phyloP scores from a whole-genome alignment of 2,113 vertebrate genomes.

The Eleginops maclovinus region DNA sequence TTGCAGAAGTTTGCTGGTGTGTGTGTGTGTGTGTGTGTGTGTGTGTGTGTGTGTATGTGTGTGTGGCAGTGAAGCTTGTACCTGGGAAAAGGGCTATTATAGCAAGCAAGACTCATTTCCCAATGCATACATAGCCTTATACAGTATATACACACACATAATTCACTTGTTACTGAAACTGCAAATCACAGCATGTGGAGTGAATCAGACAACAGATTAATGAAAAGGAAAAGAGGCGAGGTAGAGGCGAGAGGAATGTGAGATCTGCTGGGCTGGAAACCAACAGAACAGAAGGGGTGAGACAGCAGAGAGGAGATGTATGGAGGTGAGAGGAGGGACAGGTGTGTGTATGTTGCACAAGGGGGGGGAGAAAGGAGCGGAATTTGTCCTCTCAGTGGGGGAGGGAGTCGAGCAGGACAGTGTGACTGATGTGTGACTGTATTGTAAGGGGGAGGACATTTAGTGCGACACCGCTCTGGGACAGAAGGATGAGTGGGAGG shows the following conservation, averaged over 20 bases:
- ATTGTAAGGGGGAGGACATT: constrained; percentile 69
- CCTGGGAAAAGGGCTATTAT: constrained; percentile 37
- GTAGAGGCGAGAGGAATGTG: constrained; percentile 29
- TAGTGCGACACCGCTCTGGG: constrained; percentile 67
- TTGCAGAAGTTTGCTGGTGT: constrained; percentile 26
- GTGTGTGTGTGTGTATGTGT: background rate
- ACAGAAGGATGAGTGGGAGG: constrained; percentile 71
- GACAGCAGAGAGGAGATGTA: constrained; percentile 42
- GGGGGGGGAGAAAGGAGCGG: constrained; percentile 11
- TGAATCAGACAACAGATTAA: constrained; percentile 36
- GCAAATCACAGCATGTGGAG: constrained; percentile 13
- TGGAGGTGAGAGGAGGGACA: constrained; percentile 61
- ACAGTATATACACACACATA: constrained; percentile 30
- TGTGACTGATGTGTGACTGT: constrained; percentile 72
- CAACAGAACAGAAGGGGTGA: constrained; percentile 42
- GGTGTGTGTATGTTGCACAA: constrained; percentile 30
- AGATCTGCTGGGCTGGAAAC: constrained; percentile 53
- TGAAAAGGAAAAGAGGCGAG: constrained; percentile 24
- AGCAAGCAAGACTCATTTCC: constrained; percentile 45
- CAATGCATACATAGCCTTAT: constrained; percentile 32
- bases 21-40: constrained; percentile 4
- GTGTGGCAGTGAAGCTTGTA: constrained; percentile 33
- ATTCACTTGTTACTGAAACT: constrained; percentile 27
- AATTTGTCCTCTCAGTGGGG: constrained; percentile 72
- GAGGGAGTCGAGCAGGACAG: constrained; percentile 48